phyloP scores from a whole-genome alignment of 2,113 vertebrate genomes.

The Bubo scandiacus region DNA sequence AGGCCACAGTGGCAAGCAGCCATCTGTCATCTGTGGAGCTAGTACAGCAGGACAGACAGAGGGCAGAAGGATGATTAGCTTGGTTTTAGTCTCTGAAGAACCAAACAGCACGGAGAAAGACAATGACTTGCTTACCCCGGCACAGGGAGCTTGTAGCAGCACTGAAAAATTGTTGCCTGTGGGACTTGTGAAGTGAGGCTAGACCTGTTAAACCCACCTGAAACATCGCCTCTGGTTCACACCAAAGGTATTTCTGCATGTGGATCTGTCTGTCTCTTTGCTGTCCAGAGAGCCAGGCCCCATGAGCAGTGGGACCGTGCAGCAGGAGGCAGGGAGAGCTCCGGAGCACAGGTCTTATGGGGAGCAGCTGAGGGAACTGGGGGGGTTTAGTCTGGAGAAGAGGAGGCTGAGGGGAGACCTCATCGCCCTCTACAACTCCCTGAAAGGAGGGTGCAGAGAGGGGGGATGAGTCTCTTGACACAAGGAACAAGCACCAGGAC shows the following conservation, averaged over 20 bases:
- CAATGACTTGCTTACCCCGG: rapidly evolving
- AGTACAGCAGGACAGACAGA: background rate
- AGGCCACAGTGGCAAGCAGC: background rate
- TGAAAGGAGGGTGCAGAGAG: no score
- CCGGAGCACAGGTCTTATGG: no score
- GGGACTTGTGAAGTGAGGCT: background rate
- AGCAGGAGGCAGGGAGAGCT: background rate
- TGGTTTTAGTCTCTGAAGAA: background rate
- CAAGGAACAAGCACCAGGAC: no score
- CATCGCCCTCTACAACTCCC: no score
- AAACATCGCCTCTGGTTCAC: background rate
- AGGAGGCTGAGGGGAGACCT: no score
- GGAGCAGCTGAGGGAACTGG: no score
- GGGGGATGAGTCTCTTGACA: no score
- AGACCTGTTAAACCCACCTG: background rate
- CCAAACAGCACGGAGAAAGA: background rate
- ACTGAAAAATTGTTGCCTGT: background rate
- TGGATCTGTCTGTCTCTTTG: background rate
- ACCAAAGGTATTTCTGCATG: background rate
- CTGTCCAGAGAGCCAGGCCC: rapidly evolving
- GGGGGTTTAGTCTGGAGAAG: no score
- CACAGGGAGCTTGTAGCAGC: background rate
- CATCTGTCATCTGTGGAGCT: background rate
- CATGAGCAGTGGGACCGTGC: rapidly evolving
- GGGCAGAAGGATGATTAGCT: background rate